Percentiles rank a stretch among this genome's conserved stretches.
phyloP scores from a whole-genome alignment of 2,888 invertebrate species.

The Caradrina kadenii region DNA sequence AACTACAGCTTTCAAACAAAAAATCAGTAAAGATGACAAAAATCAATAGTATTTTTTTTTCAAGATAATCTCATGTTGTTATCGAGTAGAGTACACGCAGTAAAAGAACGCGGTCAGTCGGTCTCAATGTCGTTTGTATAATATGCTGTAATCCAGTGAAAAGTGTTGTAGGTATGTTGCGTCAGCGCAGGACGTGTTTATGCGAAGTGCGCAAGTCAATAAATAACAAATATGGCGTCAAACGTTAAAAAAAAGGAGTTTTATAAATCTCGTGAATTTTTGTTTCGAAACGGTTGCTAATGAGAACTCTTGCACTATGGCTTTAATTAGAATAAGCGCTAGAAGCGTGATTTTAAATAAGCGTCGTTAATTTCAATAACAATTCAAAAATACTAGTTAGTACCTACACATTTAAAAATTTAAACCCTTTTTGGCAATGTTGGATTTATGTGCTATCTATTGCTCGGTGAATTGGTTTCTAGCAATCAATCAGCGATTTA shows the following conservation, averaged over 20 bases:
- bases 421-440: too few species aligned
- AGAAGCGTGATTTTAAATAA: too few species aligned
- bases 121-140: conserved; percentile 84
- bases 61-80: conserved; percentile 43
- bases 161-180: conserved; percentile 72
- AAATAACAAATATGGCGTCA: conserved; percentile 29
- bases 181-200: conserved; percentile 72
- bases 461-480: conserved; percentile 16
- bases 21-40: neutral
- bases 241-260: neutral
- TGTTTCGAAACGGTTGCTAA: neutral
- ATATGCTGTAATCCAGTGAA: conserved; percentile 77
- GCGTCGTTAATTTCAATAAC: too few species aligned
- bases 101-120: conserved; percentile 78
- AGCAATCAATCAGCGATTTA: conserved; percentile 20
- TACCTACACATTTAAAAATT: too few species aligned
- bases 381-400: neutral
- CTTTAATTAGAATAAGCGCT: neutral
- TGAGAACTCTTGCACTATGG: too few species aligned
- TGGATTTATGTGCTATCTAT: neutral
- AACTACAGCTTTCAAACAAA: neutral
- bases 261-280: neutral
- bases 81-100: conserved; percentile 28
- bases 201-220: conserved; percentile 54
- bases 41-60: neutral